Evolutionary conservation across 2,888 invertebrate species (phyloP).

Genomic region (Pseudanteris insignis): DNA sequence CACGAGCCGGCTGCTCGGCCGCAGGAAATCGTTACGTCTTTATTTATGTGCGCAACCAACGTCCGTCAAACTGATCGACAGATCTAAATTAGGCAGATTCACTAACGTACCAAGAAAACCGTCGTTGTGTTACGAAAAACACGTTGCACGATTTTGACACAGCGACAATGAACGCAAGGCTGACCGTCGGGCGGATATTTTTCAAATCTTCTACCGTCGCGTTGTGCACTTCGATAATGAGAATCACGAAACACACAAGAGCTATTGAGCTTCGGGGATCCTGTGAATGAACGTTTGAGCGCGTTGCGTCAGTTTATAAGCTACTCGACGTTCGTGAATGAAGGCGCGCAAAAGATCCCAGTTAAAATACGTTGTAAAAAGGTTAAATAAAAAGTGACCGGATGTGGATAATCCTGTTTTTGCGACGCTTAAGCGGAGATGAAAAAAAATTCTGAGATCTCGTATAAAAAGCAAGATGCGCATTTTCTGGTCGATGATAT

Average conservation of each 20-base stretch:
- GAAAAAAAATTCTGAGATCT: too few relatives aligned
- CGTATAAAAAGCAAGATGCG: too few relatives aligned
- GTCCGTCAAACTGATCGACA: conserved; percentile 56
- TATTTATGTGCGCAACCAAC: conserved; percentile 52
- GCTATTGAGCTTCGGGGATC: conserved; percentile 46
- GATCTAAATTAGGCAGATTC: conserved; percentile 15
- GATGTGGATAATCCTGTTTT: too few relatives aligned
- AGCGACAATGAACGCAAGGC: background rate
- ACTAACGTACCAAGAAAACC: too few relatives aligned
- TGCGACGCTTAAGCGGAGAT: too few relatives aligned
- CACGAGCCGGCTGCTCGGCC: conserved; percentile 39
- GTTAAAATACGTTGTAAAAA: conserved; percentile 36
- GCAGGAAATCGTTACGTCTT: conserved; percentile 53
- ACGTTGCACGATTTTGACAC: too few relatives aligned
- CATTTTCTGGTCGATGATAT: too few relatives aligned
- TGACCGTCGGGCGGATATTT: conserved; percentile 1
- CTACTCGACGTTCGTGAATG: conserved; percentile 57
- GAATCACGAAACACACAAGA: conserved; percentile 48
- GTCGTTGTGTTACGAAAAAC: too few relatives aligned
- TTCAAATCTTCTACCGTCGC: conserved; percentile 18
- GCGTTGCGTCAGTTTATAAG: conserved; percentile 51
- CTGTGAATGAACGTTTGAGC: conserved; percentile 43
- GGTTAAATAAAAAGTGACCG: too few relatives aligned
- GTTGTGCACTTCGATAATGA: conserved; percentile 20
- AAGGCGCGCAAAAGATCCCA: conserved; percentile 32